phyloP scores from a whole-genome alignment of 2,797 vertebrate species.

The Helicolenus hilgendorfi region DNA sequence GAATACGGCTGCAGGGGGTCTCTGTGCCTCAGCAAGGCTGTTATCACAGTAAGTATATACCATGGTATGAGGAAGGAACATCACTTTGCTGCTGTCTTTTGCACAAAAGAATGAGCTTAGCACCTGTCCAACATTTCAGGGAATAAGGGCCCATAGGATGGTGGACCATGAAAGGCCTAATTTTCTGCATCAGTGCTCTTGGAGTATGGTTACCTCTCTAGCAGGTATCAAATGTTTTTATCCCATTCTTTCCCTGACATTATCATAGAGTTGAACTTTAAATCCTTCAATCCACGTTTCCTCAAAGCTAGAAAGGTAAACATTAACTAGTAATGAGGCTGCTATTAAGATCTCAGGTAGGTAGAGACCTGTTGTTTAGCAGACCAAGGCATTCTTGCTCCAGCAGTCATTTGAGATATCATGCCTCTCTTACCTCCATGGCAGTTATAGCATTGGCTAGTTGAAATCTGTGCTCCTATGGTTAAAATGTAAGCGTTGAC shows the following conservation, averaged over 20 bases:
- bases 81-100: neutral
- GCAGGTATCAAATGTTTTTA: slow-evolving; percentile 9
- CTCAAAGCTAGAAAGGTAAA: slow-evolving; percentile 57
- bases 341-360: slow-evolving; percentile 38
- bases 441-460: neutral
- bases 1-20: slow-evolving; percentile 98
- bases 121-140: slow-evolving; percentile 34
- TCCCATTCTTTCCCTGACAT: neutral
- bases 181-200: slow-evolving; percentile 16
- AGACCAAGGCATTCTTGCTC: neutral
- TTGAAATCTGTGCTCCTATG: neutral
- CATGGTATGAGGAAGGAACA: neutral
- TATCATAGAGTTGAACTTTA: slow-evolving; percentile 27
- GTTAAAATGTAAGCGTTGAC: slow-evolving; percentile 36
- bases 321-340: slow-evolving; percentile 65
- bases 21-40: slow-evolving; percentile 97
- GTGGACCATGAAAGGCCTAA: neutral
- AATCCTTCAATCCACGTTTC: slow-evolving; percentile 19
- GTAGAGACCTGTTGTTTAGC: slow-evolving; percentile 22
- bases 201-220: neutral
- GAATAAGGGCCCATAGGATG: neutral
- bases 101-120: neutral
- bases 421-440: neutral
- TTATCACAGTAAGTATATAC: slow-evolving; percentile 94
- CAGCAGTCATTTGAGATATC: slow-evolving; percentile 9